A percentile compares a stretch with the other conserved stretches of the same genome.
These are phyloP conservation scores for Eospalax fontanierii DNA, from an alignment of 2,797 vertebrate genomes.

Conservation along the genomic window DNA sequence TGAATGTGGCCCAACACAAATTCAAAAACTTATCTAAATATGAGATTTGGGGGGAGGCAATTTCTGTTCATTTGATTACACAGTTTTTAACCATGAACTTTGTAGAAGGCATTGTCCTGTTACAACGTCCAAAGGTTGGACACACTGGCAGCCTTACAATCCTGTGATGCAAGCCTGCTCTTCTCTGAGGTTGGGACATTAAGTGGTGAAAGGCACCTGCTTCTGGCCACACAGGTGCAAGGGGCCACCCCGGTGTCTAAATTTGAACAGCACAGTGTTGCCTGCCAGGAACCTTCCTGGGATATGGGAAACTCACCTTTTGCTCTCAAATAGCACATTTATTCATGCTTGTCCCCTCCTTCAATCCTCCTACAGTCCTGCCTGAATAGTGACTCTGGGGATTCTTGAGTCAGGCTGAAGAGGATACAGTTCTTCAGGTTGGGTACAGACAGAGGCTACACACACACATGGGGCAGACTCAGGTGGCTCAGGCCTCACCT, in stretches of 20 bases:
- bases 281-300: not conserved
- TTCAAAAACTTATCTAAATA: not conserved
- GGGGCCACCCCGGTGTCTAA: too few species aligned
- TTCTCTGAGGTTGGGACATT: not conserved
- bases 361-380: fast-evolving
- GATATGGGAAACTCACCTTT: not conserved
- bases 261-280: too few species aligned
- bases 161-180: too few species aligned
- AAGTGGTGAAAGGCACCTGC: not conserved
- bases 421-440: not conserved
- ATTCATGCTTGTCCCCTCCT: fast-evolving
- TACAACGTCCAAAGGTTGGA: not conserved
- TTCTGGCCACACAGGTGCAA: not conserved
- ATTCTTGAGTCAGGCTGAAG: not conserved
- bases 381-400: fast-evolving
- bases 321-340: not conserved
- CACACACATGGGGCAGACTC: too few species aligned
- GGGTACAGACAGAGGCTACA: not conserved
- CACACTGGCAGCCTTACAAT: not conserved
- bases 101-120: not conserved
- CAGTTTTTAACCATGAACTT: too few species aligned
- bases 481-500: not conserved
- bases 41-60: too few species aligned
- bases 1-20: not conserved
- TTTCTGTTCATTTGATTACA: too few species aligned